Base-by-base conservation (phyloP, 2,797 vertebrate species). In the Hylomyscus alleni region DNA sequence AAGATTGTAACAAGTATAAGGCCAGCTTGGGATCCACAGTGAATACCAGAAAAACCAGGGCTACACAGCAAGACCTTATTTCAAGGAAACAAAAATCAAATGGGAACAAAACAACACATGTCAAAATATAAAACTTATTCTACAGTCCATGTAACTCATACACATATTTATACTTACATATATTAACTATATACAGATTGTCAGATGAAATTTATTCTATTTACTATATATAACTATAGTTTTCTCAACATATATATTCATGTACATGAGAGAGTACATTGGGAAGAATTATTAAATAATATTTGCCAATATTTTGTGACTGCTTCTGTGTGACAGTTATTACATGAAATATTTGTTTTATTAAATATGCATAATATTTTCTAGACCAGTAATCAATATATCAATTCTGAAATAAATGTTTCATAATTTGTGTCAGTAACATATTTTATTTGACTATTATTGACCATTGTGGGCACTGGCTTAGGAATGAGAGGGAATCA, bases 331-430 rank as follows among this genome's bases (percentile, higher is more conserved):
- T 93, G 54, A 17, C 56, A 75, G n/a, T 7, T 1, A 67, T n/a
- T 91, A 11, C 17, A 89, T 73, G 17, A 40, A 24, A 52, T 76
- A 77, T 75, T 82, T 82, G 11, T 44, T 92, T 91, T 85, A 50
- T 72, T 89, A 69, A 72, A 26, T n/a, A 40, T 72, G 29, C 22
- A 58, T 91, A 31, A 3, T 82, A 78, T 83, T 92, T 92, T 83
- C n/a, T 89, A 47, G 4, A 92, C 69, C 54, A 93, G 44, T 87
- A 14, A 95, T 44, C 26, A 44, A 19, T 52, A 0, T 31, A 44
- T 90, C 81, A 73, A 67, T 82, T 95, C 77, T 89, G 34, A 50
- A 94, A 88, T 82, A 44, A 93, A 81, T 89, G 81, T n/a, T 91
- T 92, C 62, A 37, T 89, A 76, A 88, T 2, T 44, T 91, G 58